phyloP scores from a whole-genome alignment of 2,113 vertebrate species.

The Sciurus niger region DNA sequence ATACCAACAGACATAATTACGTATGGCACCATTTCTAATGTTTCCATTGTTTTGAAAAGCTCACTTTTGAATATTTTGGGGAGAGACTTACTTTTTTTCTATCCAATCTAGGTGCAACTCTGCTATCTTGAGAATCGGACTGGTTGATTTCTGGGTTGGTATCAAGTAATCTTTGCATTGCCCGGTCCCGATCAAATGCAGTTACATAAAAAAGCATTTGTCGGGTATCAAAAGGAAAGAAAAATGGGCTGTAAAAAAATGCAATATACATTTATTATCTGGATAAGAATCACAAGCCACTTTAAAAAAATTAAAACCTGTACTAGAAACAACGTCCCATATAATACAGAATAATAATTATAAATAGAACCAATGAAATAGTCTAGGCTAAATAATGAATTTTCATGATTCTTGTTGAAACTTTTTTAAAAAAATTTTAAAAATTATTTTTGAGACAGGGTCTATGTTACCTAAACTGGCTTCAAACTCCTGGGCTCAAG shows the following conservation, averaged over 20 bases:
- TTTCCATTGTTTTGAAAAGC: slow-evolving; percentile 34
- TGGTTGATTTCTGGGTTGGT: slow-evolving; percentile 99
- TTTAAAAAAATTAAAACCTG: background rate
- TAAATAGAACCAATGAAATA: slow-evolving; percentile 14
- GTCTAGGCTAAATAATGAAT: slow-evolving; percentile 1
- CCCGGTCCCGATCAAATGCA: slow-evolving; percentile 99
- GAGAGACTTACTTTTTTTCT: slow-evolving; percentile 95
- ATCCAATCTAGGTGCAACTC: slow-evolving; percentile 98
- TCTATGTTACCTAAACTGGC: background rate
- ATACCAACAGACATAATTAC: background rate
- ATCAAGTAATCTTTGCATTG: slow-evolving; percentile 98
- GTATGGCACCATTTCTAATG: background rate
- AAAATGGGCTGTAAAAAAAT: slow-evolving; percentile 94
- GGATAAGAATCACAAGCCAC: slow-evolving; percentile 53
- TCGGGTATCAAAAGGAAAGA: slow-evolving; percentile 99
- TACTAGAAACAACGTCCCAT: slow-evolving; percentile 30
- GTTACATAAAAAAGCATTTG: slow-evolving; percentile 99
- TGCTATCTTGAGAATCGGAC: slow-evolving; percentile 99
- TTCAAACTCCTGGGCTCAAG: background rate
- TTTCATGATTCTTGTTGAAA: background rate
- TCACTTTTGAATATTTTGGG: background rate
- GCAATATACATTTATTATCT: slow-evolving; percentile 60
- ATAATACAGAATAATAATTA: slow-evolving; percentile 14
- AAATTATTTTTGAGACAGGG: background rate
- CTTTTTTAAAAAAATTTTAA: background rate